Conservation (phyloP, 2,888 invertebrate species). For the Neuroscelio doddi region DNA sequence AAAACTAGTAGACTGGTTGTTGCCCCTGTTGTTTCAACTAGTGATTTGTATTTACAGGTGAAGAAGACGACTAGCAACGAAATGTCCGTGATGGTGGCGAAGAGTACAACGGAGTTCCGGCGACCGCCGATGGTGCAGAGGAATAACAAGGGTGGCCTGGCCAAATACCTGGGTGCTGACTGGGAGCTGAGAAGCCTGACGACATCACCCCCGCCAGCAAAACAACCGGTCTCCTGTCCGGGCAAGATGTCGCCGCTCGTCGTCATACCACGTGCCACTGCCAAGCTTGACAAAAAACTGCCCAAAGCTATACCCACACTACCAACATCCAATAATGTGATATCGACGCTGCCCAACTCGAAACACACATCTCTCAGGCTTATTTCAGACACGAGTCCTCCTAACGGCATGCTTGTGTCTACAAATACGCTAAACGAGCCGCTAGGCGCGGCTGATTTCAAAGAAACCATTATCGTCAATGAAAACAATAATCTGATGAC, state of each 20-base stretch:
- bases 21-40: slow-evolving; percentile 25
- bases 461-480: slow-evolving; percentile 53
- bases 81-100: slow-evolving; percentile 66
- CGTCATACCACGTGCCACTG: slow-evolving; percentile 74
- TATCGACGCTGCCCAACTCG: slow-evolving; percentile 60
- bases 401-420: slow-evolving; percentile 38
- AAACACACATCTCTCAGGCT: slow-evolving; percentile 65
- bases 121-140: slow-evolving; percentile 68
- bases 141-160: slow-evolving; percentile 65
- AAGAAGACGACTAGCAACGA: slow-evolving; percentile 58
- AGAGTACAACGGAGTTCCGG: slow-evolving; percentile 66
- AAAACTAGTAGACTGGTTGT: slow-evolving; percentile 17
- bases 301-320: slow-evolving; percentile 74
- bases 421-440: slow-evolving; percentile 14
- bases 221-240: slow-evolving; percentile 52
- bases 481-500: slow-evolving; percentile 65
- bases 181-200: slow-evolving; percentile 61
- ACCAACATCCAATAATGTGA: slow-evolving; percentile 58
- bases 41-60: slow-evolving; percentile 25
- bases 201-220: slow-evolving; percentile 60
- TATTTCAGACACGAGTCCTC: slow-evolving; percentile 60
- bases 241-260: slow-evolving; percentile 71
- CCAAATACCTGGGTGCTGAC: slow-evolving; percentile 64
- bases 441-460: slow-evolving; percentile 13
- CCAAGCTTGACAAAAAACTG: slow-evolving; percentile 74